Evolutionary conservation across 2,888 invertebrate species (phyloP).

Genomic region (Neoscelio sp.): DNA sequence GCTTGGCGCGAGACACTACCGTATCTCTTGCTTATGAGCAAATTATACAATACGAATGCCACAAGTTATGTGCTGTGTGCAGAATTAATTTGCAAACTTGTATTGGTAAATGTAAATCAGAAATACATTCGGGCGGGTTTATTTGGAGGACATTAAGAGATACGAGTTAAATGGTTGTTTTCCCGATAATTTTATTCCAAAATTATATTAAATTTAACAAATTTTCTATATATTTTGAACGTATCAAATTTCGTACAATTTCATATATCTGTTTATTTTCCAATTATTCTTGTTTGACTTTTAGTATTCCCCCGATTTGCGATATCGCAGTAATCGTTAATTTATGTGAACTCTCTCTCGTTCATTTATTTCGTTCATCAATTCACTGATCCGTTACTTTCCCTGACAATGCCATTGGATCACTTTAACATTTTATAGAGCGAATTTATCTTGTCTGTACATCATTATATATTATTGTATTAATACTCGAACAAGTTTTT

Average conservation of each 20-base stretch:
- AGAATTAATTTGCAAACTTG: conserved; percentile 54
- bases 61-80: conserved; percentile 40
- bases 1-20: conserved; percentile 35
- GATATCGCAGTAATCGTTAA: too few species aligned
- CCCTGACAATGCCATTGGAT: conserved; percentile 12
- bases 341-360: conserved; percentile 20
- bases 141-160: conserved; percentile 2
- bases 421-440: conserved; percentile 6
- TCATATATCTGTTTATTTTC: too few species aligned
- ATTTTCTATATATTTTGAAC: too few species aligned
- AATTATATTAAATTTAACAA: too few species aligned
- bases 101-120: conserved; percentile 46
- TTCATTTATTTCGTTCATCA: conserved; percentile 28
- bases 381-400: conserved; percentile 23
- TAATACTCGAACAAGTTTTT: too few species aligned
- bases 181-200: too few species aligned
- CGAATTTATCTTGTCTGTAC: neutral
- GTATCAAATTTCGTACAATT: too few species aligned
- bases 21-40: conserved; percentile 57
- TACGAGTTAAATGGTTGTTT: too few species aligned
- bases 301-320: neutral
- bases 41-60: conserved; percentile 52
- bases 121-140: conserved; percentile 31
- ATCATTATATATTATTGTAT: neutral
- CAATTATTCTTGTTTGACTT: too few species aligned